Base-by-base conservation (phyloP, 2,113 vertebrate genomes). In the Saimiri boliviensis region DNA sequence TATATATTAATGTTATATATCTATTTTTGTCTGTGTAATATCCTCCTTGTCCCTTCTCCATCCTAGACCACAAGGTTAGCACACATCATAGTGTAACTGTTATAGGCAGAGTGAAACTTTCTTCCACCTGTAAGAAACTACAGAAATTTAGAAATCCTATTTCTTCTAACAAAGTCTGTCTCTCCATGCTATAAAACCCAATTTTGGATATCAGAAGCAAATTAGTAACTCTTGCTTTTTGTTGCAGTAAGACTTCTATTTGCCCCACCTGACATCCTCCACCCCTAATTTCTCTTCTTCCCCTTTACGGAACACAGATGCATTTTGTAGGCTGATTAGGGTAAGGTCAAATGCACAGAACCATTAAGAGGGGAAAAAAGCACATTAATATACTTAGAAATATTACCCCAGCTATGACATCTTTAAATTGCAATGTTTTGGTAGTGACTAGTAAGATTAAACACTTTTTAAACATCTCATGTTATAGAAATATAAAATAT, bases 211-310 rank as follows among this genome's bases (percentile, higher is more conserved):
- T 83, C 16, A 74, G 80, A 96, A 88, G 52, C 77, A 89, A 97
- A 68, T 80, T 17, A 79, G 89, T 83, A 90, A 76, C 35, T 96
- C 42, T 86, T 80, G 42, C 27, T 89, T 95, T 86, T 86, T 95
- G 40, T 63, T 63, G 37, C 19, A 56, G 4, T 86, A 86, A 84
- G 60, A 84, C 27, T 4, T 23, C 60, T 47, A 35, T 63, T 52
- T 71, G 66, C 20, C 17, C 20, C 21, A 45, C 32, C 32, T 81
- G 9, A 66, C 30, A 5, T 17, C 7, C 42, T 40, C 30, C 3
- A 7, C 6, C 5, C 35, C 16, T 11, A 81, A 17, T 20, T 52
- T 68, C 21, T 42, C 30, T 86, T 20, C 30, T 56, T 83, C 47
- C 66, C 42, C n/a, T 86, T 66, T 19, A 27, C 30, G 42, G 49